Evolutionary conservation across 2,888 invertebrate species (phyloP), one percentile per base, ranked within the genome.

Genomic region (Nesidiocoris tenuis): DNA sequence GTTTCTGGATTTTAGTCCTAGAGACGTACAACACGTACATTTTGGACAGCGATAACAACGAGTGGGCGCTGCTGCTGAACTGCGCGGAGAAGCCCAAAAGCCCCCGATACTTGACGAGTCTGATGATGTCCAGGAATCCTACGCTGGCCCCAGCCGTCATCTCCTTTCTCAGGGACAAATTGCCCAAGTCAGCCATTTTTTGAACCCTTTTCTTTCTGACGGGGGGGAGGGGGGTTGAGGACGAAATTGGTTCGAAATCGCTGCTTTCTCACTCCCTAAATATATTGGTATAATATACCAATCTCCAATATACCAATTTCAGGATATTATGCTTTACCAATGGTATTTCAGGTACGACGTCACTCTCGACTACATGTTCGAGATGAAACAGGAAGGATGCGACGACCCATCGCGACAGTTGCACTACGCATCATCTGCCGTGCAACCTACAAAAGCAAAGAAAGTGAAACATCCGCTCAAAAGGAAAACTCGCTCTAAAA

Each of bases 11-110:
- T 65, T 25, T 23, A 70, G 70, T 70, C 24, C 18, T 70, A 59
- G 94, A 93, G 12, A 87, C 94, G 79, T 95, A 95, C 85, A 94
- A 94, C 82, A 94, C 94, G 0, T 94, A 92, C 82, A 90, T 94
- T 0, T 83, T 94, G 80, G 94, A 94, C 82, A 91, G 93, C 0
- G 94, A 94, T 82, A 93, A 94, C 83, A 88, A 87, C 76, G 90
- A 91, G 0, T 95, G 94, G 94, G 89, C 92, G 0, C 84, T 95
- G 61, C 85, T 94, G 24, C 87, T 95, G 82, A 94, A 95, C 82
- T 94, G 95, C 81, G 94, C 94, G 0, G 94, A 94, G 82, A 93
- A 94, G 83, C 87, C 87, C 65, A 90, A 90, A 80, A 91, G 90
- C 61, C 88, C 91, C 0, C 86, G 93, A 65, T 95, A 93, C 82